Evolutionary conservation across 2,797 vertebrate genomes (phyloP).

Genomic region (Mus caroli): DNA sequence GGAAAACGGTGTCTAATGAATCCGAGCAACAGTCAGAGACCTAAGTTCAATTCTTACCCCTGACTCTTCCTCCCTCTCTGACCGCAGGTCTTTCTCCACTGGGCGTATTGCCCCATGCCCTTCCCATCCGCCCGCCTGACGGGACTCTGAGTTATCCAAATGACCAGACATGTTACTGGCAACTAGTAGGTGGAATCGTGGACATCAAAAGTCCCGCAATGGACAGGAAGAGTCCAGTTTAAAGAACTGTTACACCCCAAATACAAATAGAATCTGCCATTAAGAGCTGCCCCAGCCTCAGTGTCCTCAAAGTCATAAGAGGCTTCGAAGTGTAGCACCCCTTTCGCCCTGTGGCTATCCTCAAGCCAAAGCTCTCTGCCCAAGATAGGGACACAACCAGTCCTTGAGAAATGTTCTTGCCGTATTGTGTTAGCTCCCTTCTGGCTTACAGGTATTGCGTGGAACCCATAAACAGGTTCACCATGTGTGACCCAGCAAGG

Average conservation of each 20-base stretch:
- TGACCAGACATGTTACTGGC: background rate
- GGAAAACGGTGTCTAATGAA: background rate
- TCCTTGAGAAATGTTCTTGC: background rate
- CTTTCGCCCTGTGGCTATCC: background rate
- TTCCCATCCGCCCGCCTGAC: background rate
- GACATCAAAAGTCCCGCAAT: background rate
- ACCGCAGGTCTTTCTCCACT: background rate
- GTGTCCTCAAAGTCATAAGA: slow-evolving; percentile 30
- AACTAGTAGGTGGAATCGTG: background rate
- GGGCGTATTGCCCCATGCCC: background rate
- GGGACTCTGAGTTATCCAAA: slow-evolving; percentile 14
- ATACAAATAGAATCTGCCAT: background rate
- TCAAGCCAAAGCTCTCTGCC: background rate
- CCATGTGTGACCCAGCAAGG: background rate
- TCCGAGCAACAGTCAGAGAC: background rate
- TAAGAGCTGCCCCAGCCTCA: background rate
- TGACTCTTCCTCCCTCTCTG: background rate
- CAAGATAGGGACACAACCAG: background rate
- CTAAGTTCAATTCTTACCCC: background rate
- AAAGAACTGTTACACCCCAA: slow-evolving; percentile 18
- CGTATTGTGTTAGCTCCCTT: background rate
- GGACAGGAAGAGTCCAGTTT: slow-evolving; percentile 17
- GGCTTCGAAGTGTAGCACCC: background rate
- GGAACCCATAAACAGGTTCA: background rate
- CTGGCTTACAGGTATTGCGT: background rate